Evolutionary conservation across 2,888 invertebrate species (phyloP).

Genomic region (Heliconius sara): DNA sequence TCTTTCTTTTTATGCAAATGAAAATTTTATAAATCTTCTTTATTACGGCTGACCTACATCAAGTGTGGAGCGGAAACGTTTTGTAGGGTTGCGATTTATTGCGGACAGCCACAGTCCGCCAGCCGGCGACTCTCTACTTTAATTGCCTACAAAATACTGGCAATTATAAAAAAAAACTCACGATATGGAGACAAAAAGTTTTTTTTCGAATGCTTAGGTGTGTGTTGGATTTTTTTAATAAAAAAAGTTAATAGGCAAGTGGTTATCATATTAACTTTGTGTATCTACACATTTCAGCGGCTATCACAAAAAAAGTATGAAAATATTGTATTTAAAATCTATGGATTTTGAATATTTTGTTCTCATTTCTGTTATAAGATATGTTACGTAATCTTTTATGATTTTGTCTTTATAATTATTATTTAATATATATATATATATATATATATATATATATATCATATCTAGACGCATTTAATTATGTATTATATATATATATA

Average conservation of each 20-base stretch:
- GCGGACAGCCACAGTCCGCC: conserved; percentile 62
- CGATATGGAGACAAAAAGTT: conserved; percentile 62
- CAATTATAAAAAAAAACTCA: conserved; percentile 65
- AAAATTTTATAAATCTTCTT: conserved; percentile 50
- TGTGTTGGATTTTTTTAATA: neutral
- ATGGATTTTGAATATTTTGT: no score
- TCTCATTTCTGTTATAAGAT: no score
- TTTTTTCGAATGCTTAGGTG: conserved; percentile 43
- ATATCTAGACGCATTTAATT: no score
- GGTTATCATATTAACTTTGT: neutral
- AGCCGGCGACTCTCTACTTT: conserved; percentile 76
- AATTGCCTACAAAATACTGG: conserved; percentile 82
- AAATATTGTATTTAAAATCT: no score
- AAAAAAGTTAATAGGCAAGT: conserved; percentile 1
- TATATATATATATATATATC: no score
- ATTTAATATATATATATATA: no score
- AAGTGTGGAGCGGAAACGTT: conserved; percentile 70
- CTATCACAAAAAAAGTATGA: no score
- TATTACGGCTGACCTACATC: conserved; percentile 51
- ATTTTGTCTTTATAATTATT: no score
- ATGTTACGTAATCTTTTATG: no score
- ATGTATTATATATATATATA: no score
- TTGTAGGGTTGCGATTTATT: conserved; percentile 82
- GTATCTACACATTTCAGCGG: neutral
- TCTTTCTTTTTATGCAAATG: conserved; percentile 46